Evolutionary conservation across 2,888 invertebrate species (phyloP), one percentile per base, ranked within the genome.

Genomic region (Norana najaformis): DNA sequence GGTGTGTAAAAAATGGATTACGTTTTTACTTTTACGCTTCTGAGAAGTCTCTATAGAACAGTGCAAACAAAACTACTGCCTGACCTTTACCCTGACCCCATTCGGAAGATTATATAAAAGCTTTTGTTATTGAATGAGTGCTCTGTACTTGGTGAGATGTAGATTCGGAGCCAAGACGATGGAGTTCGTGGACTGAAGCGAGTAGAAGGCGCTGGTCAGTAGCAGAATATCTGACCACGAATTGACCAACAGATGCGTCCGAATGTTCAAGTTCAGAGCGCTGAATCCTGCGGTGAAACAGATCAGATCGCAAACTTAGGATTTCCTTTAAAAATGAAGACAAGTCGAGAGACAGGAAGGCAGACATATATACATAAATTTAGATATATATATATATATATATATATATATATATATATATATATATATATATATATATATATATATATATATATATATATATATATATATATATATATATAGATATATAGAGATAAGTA

Each of bases 151-250:
- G 90, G 94, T 93, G 38, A 94, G 92, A 41, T 93, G 92, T 83
- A 94, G 92, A 91, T 94, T 94, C 36, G 93, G 93, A 30, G 94
- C 94, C 90, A 94, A 93, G 30, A 93, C 93, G 18, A 94, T 83
- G 83, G 38, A 91, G 38, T 90, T 85, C 37, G 93, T 92, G 89
- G 93, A 92, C 85, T 93, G 93, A 92, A 94, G 93, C n/a, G 94
- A 94, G 38, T 93, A 92, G 92, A 93, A 94, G 91, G 94, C 93
- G 92, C 93, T 93, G 92, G 94, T 94, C 13, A 94, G 92, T 23
- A 94, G 90, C 0, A 94, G 91, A 14, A 94, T 92, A 90, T 94
- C 94, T 93, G 94, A 93, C 94, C 94, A 94, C 90, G 93, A 93
- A 88, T 93, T 93, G 91, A 94, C 94, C 34, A 94, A 93, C 89